Evolutionary conservation across 2,797 vertebrate genomes (phyloP).

Genomic region (Lithobates pipiens): DNA sequence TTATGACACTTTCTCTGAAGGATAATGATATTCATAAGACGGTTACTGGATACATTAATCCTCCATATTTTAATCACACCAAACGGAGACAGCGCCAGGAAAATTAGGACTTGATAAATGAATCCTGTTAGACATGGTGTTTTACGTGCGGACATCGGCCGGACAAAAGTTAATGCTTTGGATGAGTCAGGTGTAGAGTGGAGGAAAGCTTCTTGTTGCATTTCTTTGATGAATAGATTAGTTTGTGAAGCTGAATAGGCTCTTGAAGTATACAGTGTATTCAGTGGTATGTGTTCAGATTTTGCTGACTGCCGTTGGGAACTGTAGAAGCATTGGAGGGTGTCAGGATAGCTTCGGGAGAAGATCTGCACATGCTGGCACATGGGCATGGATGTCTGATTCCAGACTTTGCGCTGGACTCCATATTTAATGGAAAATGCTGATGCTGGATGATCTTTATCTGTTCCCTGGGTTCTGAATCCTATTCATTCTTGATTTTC

Average conservation of each 20-base stretch:
- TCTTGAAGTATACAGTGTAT: too few species aligned
- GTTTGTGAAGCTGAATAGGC: neutral
- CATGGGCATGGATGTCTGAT: too few species aligned
- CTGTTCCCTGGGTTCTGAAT: too few species aligned
- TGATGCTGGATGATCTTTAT: too few species aligned
- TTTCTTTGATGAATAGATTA: neutral
- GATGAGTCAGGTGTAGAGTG: conserved; percentile 15
- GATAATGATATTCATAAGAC: conserved; percentile 59
- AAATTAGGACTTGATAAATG: conserved; percentile 57
- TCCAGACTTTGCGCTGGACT: too few species aligned
- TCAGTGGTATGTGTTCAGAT: too few species aligned
- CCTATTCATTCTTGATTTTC: too few species aligned
- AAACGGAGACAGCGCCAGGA: conserved; percentile 44
- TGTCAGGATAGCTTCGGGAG: too few species aligned
- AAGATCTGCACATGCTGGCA: too few species aligned
- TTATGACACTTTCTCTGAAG: conserved; percentile 48
- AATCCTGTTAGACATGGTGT: conserved; percentile 20
- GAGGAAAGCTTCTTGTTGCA: neutral
- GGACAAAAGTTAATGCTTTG: conserved; percentile 45
- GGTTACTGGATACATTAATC: conserved; percentile 51
- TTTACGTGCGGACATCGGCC: conserved; percentile 23
- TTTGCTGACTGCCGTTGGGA: too few species aligned
- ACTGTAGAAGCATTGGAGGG: too few species aligned
- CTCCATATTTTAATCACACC: conserved; percentile 59
- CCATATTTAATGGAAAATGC: too few species aligned